Base-by-base conservation (phyloP, 2,113 vertebrate genomes). In the Oreochromis spilurus region DNA sequence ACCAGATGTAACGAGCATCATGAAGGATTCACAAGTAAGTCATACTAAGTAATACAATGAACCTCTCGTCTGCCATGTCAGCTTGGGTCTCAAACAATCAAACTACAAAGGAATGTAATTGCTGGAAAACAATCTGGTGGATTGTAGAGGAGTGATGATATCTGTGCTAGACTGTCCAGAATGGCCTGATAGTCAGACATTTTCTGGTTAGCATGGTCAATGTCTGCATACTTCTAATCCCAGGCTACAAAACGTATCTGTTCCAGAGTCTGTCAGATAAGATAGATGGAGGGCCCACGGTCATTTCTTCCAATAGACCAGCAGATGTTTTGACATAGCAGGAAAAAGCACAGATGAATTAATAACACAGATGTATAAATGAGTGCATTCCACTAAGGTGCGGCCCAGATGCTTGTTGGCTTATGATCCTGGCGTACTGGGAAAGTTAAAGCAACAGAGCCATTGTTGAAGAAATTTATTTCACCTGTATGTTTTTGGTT, bases 1-100 rank as follows among this genome's bases (percentile, higher is more conserved):
- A 52, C 98, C 99, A 77, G 98, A 99, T 94, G 97, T 98, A 48
- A 99, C 99, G 2, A 99, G 99, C 94, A 98, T 99, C 43, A 93
- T 99, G 96, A 99, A 98, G 95, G 98, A 99, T 91, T 98, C 98
- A 54, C 98, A 98, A 96, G 99, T 98, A 90, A 92, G 60, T 57
- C 16, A 13, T 79, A 14, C n/a, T 26, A 77, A 72, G 14, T 4
- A 54, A 70, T 14, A 29, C 11, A 9, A 13, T 24, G 5, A 50
- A 52, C 4, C 13, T 60, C 10, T 55, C 4, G 2, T 7, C 9
- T 84, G 21, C 53, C 1, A 16, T 9, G 6, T 77, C 45, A 16
- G 13, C 8, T 8, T 45, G 11, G 17, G 17, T 38, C 50, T 9
- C 5, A 4, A 16, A 3, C 48, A 24, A 40, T 19, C 21, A 62